Evolutionary conservation across 2,888 invertebrate species (phyloP), one percentile per base, ranked within the genome.

Genomic region (Romanomermis culicivorax): DNA sequence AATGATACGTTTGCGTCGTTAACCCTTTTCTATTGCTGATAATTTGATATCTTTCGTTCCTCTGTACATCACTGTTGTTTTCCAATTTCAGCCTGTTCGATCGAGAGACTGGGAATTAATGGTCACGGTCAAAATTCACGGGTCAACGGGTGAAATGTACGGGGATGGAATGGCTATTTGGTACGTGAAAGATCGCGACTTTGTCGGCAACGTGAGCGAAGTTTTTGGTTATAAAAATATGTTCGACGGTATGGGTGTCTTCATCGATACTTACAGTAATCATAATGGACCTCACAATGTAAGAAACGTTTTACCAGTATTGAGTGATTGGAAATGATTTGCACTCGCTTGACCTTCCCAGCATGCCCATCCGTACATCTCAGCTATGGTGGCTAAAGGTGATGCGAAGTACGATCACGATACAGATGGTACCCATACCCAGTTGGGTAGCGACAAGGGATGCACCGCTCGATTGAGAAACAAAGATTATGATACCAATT

Each of bases 281-380:
- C 93, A 97, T 65, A 95, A 97, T 75, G 95, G 93, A 2, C 85
- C 86, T 23, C 95, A 97, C 69, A 89, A 89, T 76, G 93, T 93
- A 74, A 78, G 81, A 36, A 36, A 36, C 17, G 7, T 36, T 7
- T 36, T n/a, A n/a, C n/a, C 26, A n/a, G n/a, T n/a, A n/a, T n/a
- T n/a, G n/a, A n/a, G n/a, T n/a, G n/a, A n/a, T n/a, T n/a, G n/a
- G n/a, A n/a, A n/a, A n/a, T n/a, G n/a, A n/a, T n/a, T n/a, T n/a
- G n/a, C n/a, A n/a, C n/a, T n/a, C n/a, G n/a, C n/a, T n/a, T n/a
- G n/a, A n/a, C 2, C 57, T 55, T 65, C 66, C 14, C 71, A 93
- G 91, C 95, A 95, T 71, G 85, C 86, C 67, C 95, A 97, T 76
- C 97, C 97, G 0, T 99, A 86, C 72, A 81, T 97, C 64, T 93